Evolutionary conservation across 1,140 invertebrate genomes (phyloP).

Genomic region (Luehdorfia chinensis): DNA sequence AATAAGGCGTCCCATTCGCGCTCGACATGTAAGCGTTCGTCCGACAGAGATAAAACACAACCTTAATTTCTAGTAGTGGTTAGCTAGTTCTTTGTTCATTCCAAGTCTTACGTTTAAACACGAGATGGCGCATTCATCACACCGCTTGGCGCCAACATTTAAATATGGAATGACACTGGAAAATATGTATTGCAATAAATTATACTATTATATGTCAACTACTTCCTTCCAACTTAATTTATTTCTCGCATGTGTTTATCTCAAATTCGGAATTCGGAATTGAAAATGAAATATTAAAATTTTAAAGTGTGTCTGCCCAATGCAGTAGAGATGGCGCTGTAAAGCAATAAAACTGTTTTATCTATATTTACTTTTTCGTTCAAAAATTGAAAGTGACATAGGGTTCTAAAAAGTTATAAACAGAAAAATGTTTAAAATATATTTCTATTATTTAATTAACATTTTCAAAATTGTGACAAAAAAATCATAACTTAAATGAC

Average conservation of each 20-base stretch:
- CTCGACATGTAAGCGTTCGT: constrained; percentile 23
- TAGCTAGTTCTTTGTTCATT: constrained; percentile 73
- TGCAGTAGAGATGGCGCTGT: constrained; percentile 22
- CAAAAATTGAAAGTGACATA: not conserved
- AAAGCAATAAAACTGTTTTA: constrained; percentile 8
- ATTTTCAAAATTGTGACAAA: too few species aligned
- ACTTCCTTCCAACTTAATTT: not conserved
- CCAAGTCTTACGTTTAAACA: constrained; percentile 40
- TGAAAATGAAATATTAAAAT: too few species aligned
- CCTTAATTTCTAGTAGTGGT: constrained; percentile 70
- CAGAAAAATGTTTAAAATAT: too few species aligned
- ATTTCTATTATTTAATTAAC: too few species aligned
- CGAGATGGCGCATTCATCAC: constrained; percentile 43
- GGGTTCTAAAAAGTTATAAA: constrained; percentile 3
- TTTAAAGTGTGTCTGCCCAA: too few species aligned
- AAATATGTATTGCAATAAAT: too few species aligned
- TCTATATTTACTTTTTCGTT: constrained; percentile 10
- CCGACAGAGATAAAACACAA: constrained; percentile 71
- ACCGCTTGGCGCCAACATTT: constrained; percentile 35
- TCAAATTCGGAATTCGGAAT: not conserved
- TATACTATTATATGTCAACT: too few species aligned
- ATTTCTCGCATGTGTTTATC: not conserved
- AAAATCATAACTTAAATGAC: too few species aligned
- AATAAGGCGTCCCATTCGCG: constrained; percentile 53
- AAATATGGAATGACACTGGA: constrained; percentile 19